A percentile compares a stretch with the other conserved stretches of the same genome.
Evolutionary conservation across 2,113 vertebrate species (phyloP).

Genomic region (Peucedramus taeniatus): DNA sequence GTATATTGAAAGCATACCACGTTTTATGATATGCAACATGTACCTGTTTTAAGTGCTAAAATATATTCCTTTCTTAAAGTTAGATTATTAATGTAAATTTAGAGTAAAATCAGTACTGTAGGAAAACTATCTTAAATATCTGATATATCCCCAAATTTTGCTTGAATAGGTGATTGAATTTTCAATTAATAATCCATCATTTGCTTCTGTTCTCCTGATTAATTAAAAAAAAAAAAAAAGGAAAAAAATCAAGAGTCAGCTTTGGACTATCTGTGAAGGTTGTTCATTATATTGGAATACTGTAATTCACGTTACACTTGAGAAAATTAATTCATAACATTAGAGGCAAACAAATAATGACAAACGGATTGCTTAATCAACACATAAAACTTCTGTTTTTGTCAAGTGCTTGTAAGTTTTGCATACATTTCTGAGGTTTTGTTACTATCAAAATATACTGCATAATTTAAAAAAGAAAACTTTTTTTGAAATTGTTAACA

Average conservation of each 20-base stretch:
- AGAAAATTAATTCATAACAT: background rate
- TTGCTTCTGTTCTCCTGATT: background rate
- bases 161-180: background rate
- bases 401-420: background rate
- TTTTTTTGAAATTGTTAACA: background rate
- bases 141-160: background rate
- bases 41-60: background rate
- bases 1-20: background rate
- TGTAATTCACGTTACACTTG: background rate
- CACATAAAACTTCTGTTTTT: background rate
- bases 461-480: background rate
- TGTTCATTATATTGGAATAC: background rate
- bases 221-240: background rate
- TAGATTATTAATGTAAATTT: background rate
- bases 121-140: background rate
- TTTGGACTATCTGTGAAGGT: background rate
- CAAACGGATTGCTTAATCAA: background rate
- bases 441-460: background rate
- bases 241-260: background rate
- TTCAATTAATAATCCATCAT: background rate
- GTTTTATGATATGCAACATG: background rate
- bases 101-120: background rate
- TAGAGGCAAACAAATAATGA: background rate
- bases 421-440: background rate
- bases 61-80: background rate